Evolutionary conservation across 2,113 vertebrate species (phyloP).

Genomic region (Columbina picui): DNA sequence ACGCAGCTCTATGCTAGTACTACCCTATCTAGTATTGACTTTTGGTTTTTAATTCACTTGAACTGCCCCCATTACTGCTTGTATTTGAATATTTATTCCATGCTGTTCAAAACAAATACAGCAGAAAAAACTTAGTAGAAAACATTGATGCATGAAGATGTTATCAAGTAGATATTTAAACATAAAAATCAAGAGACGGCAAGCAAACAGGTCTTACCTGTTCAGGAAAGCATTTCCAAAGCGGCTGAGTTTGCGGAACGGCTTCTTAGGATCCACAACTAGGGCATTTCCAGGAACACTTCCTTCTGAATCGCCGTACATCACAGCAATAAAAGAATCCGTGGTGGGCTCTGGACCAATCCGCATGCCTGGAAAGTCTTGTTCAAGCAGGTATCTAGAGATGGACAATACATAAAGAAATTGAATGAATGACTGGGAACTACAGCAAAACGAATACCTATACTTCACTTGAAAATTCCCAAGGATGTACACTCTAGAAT

Average conservation of each 20-base stretch:
- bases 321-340: conserved; percentile 96
- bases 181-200: background rate
- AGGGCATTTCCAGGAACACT: conserved; percentile 92
- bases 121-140: background rate
- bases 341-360: conserved; percentile 97
- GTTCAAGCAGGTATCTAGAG: conserved; percentile 89
- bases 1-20: background rate
- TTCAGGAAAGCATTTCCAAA: conserved; percentile 97
- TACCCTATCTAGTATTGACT: background rate
- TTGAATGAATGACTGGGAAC: background rate
- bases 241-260: conserved; percentile 92
- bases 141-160: background rate
- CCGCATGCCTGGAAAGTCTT: conserved; percentile 97
- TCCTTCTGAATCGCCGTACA: conserved; percentile 93
- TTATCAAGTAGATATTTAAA: background rate
- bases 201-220: conserved; percentile 76
- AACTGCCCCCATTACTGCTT: background rate
- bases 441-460: background rate
- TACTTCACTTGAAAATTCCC: background rate
- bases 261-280: conserved; percentile 95
- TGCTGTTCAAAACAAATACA: background rate
- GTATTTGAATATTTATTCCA: background rate
- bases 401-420: background rate
- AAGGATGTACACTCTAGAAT: background rate
- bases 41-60: background rate